Base-by-base conservation (phyloP, 2,113 vertebrate genomes). In the Numenius arquata region DNA sequence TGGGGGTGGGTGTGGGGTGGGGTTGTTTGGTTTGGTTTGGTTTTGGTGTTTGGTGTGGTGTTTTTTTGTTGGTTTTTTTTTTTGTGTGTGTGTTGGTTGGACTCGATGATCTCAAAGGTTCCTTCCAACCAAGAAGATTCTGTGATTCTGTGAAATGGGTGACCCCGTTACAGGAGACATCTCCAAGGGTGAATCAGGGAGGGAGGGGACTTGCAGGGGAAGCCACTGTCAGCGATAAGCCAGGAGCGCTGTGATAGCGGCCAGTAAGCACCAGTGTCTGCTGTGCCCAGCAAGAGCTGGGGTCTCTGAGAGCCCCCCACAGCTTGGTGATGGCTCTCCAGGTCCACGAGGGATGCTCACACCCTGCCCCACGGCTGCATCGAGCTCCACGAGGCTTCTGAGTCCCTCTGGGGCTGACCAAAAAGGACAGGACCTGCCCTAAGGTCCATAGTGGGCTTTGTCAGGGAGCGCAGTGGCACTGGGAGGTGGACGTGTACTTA, bases 251-350 rank as follows among this genome's bases (percentile, higher is more conserved):
- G 68, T 3, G 23, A 0, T 1, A 30, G 48, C 41, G 23, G 38
- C 62, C 6, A 2, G 6, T 5, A 6, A 26, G n/a, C 36, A 40
- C 0, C 0, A 5, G 29, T 0, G 5, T 12, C n/a, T 0, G 19
- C 85, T 22, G 34, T 41, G 40, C 65, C 63, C 62, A 20, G 70
- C 40, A 4, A 0, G 34, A 23, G 25, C 70, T 25, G 17, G 58
- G 45, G 4, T 25, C 52, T 34, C 34, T 5, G 5, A 8, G 43
- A 55, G 9, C 27, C 53, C 23, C 0, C 2, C 5, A 8, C 27
- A 20, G 67, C 74, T 59, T 2, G 0, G 2, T 10, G 67, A 47
- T 13, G 27, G 17, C 20, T n/a, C 85, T 12, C 32, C 15, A 4
- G n/a, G 36, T 0, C 47, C 18, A 1, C 1, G 10, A 19, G 30